phyloP scores from a whole-genome alignment of 2,888 invertebrate species.

The Aphidoletes aphidimyza region DNA sequence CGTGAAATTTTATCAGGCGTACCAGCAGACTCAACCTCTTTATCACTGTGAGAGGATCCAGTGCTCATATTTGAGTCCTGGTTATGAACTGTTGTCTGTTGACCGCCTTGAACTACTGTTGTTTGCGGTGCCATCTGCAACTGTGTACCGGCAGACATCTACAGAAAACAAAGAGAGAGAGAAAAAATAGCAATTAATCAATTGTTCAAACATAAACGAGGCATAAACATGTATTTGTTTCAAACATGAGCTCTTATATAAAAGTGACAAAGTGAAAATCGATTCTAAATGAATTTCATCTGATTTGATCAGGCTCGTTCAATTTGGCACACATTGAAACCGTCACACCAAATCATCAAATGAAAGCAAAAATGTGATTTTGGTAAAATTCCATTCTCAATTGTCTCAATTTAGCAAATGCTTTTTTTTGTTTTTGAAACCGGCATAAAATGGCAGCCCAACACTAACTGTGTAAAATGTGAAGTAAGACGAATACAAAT shows the following conservation, averaged over 20 bases:
- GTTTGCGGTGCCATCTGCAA: conserved; percentile 97
- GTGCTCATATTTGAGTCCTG: conserved; percentile 99
- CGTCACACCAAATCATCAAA: too few species aligned
- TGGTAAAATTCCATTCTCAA: background rate
- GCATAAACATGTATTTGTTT: too few species aligned
- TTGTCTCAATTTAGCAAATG: too few species aligned
- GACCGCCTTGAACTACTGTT: conserved; percentile 77
- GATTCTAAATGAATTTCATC: too few species aligned
- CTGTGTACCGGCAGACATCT: conserved; percentile 97
- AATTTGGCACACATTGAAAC: too few species aligned
- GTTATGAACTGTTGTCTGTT: conserved; percentile 81
- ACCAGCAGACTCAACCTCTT: conserved; percentile 79
- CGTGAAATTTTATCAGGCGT: conserved; percentile 68
- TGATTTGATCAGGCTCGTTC: too few species aligned
- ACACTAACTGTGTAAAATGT: too few species aligned
- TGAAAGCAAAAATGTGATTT: too few species aligned
- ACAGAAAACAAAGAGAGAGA: conserved; percentile 60
- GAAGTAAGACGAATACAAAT: background rate
- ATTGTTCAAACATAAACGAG: too few species aligned
- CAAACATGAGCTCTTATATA: too few species aligned
- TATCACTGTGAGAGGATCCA: conserved; percentile 96
- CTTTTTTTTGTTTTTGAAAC: background rate
- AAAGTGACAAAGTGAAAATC: too few species aligned
- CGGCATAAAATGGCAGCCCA: background rate
- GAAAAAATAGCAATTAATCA: background rate